Base-by-base conservation (phyloP, 2,797 vertebrate species). In the Siniperca obscura region DNA sequence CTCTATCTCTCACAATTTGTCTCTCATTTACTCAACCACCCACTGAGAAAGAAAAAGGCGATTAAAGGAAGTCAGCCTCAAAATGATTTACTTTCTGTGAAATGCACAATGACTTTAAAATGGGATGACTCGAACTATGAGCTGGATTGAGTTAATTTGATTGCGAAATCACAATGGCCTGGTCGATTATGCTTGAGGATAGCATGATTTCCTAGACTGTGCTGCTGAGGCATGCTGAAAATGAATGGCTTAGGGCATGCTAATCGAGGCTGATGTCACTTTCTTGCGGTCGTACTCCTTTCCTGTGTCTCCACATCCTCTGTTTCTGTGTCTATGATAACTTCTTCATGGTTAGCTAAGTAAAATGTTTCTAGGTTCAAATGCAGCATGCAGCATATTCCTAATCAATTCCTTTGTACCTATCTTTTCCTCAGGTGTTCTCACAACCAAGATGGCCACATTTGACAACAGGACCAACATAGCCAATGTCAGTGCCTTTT, bases 401-500 rank as follows among this genome's bases (percentile, higher is more conserved):
- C 70, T 59, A 13, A 67, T 65, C 21, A 8, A 2, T 53, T 30
- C 22, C 19, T 77, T 52, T 82, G 48, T 69, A 0, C 16, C 53
- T 56, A 11, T 81, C n/a, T 11, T 73, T 42, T 25, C 27, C 42
- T 73, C 40, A 95, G 95, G 87, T 69, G 50, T 79, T 76, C 16
- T 68, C n/a, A 48, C 65, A 38, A 56, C 48, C 69, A 87, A 74
- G 30, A 95, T 95, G 94, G 57, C 42, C 36, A 17, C 13, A 25
- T 19, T 48, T 53, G 27, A 78, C 73, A 64, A 30, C 76, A 82
- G 74, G 3, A 88, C 73, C 5, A 9, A n/a, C 16, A 8, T 10
- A 14, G 30, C 14, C n/a, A 95, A 93, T 13, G 17, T 3, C 66
- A 93, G 72, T 44, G 76, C 73, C 3, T 78, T 82, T 90, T 94